Conservation (phyloP, 64 coral and sea anemone species). For the Montipora foliosa region DNA sequence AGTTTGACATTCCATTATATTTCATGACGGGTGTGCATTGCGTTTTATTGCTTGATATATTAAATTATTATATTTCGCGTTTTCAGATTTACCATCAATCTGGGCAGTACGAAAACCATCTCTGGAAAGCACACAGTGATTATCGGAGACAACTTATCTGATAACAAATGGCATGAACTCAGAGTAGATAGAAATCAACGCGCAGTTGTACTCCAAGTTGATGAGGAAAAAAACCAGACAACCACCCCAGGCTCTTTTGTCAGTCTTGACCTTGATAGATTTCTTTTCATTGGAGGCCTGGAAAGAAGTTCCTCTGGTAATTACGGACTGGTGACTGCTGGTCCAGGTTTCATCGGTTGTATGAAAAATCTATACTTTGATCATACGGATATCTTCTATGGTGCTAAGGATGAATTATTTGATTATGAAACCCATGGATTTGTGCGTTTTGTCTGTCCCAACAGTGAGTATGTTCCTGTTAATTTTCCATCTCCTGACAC, state of each 20-base stretch:
- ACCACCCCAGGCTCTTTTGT: slow-evolving; percentile 41
- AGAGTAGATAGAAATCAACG: slow-evolving; percentile 6
- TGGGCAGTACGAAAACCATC: slow-evolving; percentile 51
- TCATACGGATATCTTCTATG: slow-evolving; percentile 67
- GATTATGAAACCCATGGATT: slow-evolving; percentile 28
- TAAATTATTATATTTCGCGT: not conserved
- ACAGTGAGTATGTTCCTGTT: slow-evolving; percentile 38
- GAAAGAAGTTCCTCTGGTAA: slow-evolving; percentile 43
- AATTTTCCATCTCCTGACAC: slow-evolving; percentile 72
- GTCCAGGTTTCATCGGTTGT: slow-evolving; percentile 79
- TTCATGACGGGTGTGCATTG: too few relatives aligned
- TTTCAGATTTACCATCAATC: slow-evolving; percentile 72
- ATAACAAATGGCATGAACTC: slow-evolving; percentile 87
- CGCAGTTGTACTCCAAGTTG: slow-evolving; percentile 30
- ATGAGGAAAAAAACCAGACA: not conserved
- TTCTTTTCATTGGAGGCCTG: slow-evolving; percentile 80
- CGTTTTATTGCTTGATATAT: not conserved
- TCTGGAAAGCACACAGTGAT: slow-evolving; percentile 54
- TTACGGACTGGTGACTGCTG: slow-evolving; percentile 24
- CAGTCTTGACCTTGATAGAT: slow-evolving; percentile 73
- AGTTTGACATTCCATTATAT: too few relatives aligned
- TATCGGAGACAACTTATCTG: slow-evolving; percentile 67
- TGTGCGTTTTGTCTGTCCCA: slow-evolving; percentile 49
- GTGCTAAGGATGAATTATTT: slow-evolving; percentile 1
- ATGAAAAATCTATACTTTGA: slow-evolving; percentile 75